phyloP scores from a whole-genome alignment of 2,888 invertebrate species.

The Caenorhabditis afra region DNA sequence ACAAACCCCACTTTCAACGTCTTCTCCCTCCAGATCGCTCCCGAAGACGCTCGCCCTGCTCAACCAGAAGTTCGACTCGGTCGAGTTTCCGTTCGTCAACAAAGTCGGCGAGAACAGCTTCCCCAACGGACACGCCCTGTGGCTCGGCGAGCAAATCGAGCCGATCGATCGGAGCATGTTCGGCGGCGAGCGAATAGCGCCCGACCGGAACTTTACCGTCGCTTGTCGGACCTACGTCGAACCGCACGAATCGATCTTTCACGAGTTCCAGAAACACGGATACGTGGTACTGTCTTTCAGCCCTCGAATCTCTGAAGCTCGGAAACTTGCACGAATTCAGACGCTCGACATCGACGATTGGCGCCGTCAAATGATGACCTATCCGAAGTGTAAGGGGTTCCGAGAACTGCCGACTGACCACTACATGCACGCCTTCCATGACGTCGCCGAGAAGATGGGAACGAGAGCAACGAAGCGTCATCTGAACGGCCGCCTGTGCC shows the following conservation, averaged over 20 bases:
- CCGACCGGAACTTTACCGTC: not conserved
- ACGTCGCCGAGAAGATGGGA: slow-evolving; percentile 3
- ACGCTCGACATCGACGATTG: slow-evolving; percentile 61
- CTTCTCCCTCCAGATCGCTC: slow-evolving; percentile 27
- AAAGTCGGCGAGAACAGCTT: slow-evolving; percentile 65
- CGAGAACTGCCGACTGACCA: slow-evolving; percentile 53
- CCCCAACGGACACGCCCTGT: slow-evolving; percentile 64
- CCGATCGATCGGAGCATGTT: no score
- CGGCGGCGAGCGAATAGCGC: not conserved
- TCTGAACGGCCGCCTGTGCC: slow-evolving; percentile 23
- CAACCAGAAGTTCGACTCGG: slow-evolving; percentile 21
- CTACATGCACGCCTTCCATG: slow-evolving; percentile 54
- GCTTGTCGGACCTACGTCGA: no score
- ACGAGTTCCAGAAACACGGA: not conserved
- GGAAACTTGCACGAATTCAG: no score
- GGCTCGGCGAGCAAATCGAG: slow-evolving; percentile 39
- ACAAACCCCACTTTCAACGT: no score
- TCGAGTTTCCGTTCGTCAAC: slow-evolving; percentile 66
- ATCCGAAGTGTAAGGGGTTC: slow-evolving; percentile 65
- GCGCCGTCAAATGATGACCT: slow-evolving; percentile 55
- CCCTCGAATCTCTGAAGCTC: no score
- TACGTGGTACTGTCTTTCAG: no score
- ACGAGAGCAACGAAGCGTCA: slow-evolving; percentile 17
- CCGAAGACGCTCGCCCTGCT: slow-evolving; percentile 37
- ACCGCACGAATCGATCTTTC: not conserved